Evolutionary conservation across 2,888 invertebrate species (phyloP).

Genomic region (Xylocampa areola): DNA sequence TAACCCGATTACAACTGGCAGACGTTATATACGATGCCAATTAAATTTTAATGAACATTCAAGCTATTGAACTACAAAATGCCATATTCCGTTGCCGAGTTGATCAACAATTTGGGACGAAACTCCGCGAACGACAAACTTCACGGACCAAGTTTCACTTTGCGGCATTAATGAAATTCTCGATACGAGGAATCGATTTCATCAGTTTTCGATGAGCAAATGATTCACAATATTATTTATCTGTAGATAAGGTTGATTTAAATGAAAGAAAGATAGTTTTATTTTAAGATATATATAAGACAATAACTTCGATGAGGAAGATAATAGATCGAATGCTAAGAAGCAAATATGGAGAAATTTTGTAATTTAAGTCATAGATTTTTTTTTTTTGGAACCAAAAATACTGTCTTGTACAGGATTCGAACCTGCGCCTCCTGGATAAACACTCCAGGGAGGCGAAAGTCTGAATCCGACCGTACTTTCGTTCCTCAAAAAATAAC

Average conservation of each 20-base stretch:
- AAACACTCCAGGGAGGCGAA: no score
- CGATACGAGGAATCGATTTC: constrained; percentile 53
- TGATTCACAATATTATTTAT: constrained; percentile 1
- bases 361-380: no score
- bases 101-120: constrained; percentile 65
- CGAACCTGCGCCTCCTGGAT: no score
- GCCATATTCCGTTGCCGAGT: constrained; percentile 52
- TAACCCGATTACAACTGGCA: constrained; percentile 1
- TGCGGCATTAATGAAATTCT: constrained; percentile 73
- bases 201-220: constrained; percentile 28
- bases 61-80: constrained; percentile 27
- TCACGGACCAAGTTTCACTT: constrained; percentile 65
- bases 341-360: no score
- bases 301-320: no score
- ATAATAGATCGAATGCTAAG: no score
- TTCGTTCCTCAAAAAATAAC: no score
- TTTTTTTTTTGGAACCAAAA: no score
- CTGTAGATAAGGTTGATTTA: not conserved
- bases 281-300: no score
- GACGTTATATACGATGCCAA: constrained; percentile 8
- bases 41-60: constrained; percentile 32
- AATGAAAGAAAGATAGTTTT: no score
- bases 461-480: no score
- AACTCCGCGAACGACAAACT: constrained; percentile 58
- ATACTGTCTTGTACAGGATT: no score